These are phyloP conservation scores for Zaprionus nigranus DNA, from an alignment of 1,140 invertebrate species.

Conservation along the genomic window DNA sequence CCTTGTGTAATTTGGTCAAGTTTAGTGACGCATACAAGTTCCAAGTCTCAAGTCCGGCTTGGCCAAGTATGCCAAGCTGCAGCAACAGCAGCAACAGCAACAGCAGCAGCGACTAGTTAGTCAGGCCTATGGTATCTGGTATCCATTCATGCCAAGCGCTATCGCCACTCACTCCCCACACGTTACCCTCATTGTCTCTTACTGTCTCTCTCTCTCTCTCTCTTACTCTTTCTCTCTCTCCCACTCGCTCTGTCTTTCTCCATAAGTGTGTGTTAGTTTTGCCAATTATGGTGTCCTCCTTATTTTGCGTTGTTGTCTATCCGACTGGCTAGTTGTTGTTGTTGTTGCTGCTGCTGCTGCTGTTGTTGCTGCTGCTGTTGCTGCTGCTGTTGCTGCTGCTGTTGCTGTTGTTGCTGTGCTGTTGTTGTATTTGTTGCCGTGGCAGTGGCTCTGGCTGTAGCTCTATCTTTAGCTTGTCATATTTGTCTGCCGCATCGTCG, in stretches of 20 bases:
- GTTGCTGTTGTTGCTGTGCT: neutral
- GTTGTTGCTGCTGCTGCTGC: neutral
- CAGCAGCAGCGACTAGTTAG: constrained; percentile 57
- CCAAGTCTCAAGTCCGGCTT: constrained; percentile 65
- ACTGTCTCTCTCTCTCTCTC: constrained; percentile 7
- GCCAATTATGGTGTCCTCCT: constrained; percentile 81
- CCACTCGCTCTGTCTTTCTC: constrained; percentile 1
- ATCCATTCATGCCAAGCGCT: constrained; percentile 51
- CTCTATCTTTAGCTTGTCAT: constrained; percentile 72
- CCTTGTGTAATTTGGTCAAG: constrained; percentile 80
- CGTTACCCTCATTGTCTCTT: constrained; percentile 5
- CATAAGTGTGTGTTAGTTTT: constrained; percentile 58
- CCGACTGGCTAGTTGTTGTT: constrained; percentile 51
- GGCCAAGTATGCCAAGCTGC: constrained; percentile 50
- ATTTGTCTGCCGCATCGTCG: constrained; percentile 69
- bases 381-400: constrained; percentile 12
- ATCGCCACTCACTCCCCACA: constrained; percentile 25
- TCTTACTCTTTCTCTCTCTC: constrained; percentile 12
- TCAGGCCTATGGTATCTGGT: constrained; percentile 52
- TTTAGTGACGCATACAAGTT: constrained; percentile 71
- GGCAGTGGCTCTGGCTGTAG: constrained; percentile 52
- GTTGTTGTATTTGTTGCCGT: constrained; percentile 31
- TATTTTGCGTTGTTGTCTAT: constrained; percentile 70
- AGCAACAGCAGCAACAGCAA: constrained; percentile 26
- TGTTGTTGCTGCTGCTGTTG: neutral